phyloP scores from a whole-genome alignment of 2,888 invertebrate genomes.

The Leptothorax acervorum region DNA sequence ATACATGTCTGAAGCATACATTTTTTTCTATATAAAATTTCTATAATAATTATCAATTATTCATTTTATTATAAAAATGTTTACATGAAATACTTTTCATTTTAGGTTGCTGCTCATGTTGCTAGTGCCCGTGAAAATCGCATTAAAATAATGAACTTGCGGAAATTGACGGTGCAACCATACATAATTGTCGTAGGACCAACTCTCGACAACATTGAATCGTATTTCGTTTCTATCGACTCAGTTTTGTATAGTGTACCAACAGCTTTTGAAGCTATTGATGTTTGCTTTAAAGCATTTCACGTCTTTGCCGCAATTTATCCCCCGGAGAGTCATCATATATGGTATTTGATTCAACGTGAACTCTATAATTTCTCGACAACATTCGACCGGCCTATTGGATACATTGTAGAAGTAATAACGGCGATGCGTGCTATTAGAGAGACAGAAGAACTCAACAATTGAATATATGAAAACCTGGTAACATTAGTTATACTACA shows the following conservation, averaged over 20 bases:
- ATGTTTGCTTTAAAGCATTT: constrained; percentile 28
- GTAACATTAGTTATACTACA: neutral
- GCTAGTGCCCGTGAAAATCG: neutral
- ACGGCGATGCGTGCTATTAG: neutral
- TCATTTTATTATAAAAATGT: neutral
- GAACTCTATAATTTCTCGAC: constrained; percentile 22
- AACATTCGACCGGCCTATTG: constrained; percentile 3
- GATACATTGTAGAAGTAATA: constrained; percentile 6
- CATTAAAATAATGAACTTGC: neutral
- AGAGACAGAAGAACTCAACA: neutral
- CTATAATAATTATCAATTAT: neutral
- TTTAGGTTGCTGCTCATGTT: constrained; percentile 1
- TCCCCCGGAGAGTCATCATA: constrained; percentile 28
- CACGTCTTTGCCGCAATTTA: constrained; percentile 16
- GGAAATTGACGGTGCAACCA: neutral
- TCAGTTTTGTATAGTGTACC: constrained; percentile 2
- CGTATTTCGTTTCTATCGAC: constrained; percentile 21
- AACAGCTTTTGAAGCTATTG: constrained; percentile 27
- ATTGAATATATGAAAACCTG: neutral
- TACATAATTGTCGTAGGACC: neutral
- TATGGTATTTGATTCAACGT: constrained; percentile 22
- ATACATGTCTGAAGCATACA: neutral
- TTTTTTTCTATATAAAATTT: neutral
- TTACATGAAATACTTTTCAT: neutral
- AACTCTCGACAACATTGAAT: constrained; percentile 7